Evolutionary conservation across 2,888 invertebrate species (phyloP), one percentile per base, ranked within the genome.

Genomic region (Bombylius discolor): DNA sequence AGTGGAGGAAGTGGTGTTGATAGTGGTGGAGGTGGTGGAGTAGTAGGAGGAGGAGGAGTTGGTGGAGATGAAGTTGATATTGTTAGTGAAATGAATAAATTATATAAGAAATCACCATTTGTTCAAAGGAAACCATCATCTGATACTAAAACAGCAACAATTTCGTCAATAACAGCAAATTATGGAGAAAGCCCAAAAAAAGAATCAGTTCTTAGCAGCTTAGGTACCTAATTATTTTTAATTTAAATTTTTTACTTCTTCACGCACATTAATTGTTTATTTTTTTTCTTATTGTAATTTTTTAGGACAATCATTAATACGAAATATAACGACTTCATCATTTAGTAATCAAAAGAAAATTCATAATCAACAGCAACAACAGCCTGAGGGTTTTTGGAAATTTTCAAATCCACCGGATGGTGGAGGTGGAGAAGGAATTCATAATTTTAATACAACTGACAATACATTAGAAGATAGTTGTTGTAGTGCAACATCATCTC

Each of bases 51-150:
- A 23, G 23, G 55, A 49, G 51, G 51, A 53, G 55, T 51, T 47
- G 52, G 57, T 49, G 63, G 60, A 56, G 61, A 45, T 45, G 6
- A 45, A 14, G 14, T 7, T 14, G 45, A 45, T 14, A 14, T 14
- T 14, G 45, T n/a, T 45, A 7, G 8, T 14, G 49, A 48, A 53
- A 48, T 45, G n/a, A 45, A 53, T 48, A 71, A 71, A 62, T 62
- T 69, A 11, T 73, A 73, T 61, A 69, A 68, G 57, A 72, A 70
- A 51, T 72, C 73, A n/a, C 73, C 74, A 34, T 73, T 73, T 57
- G 65, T 68, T 65, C 72, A 71, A 58, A 68, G 69, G 31, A 73
- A 72, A 65, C 23, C 23, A 23, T 23, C 23, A 23, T 61, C 49
- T 51, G 59, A 58, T 56, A 49, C 49, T 13, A 58, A 53, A 48